Evolutionary conservation across 2,797 vertebrate species (phyloP).

Genomic region (Catharus ustulatus): DNA sequence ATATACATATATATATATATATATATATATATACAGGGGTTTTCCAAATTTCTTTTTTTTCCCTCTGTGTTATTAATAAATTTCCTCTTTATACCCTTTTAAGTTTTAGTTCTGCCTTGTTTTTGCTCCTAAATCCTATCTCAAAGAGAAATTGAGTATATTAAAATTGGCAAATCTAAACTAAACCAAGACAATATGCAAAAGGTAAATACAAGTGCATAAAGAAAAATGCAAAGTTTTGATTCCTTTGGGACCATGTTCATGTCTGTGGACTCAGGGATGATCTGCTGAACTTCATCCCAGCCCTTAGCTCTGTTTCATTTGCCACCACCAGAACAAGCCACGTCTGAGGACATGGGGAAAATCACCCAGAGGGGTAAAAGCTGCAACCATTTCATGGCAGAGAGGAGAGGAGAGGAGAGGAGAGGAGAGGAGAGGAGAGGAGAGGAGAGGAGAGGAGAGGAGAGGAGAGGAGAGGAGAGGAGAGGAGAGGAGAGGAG

Average conservation of each 20-base stretch:
- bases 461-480: background rate
- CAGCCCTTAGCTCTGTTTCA: background rate
- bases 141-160: too few relatives aligned
- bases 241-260: background rate
- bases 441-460: background rate
- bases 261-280: background rate
- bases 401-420: too few relatives aligned
- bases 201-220: background rate
- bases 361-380: background rate
- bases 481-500: too few relatives aligned
- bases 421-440: background rate
- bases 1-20: too few relatives aligned
- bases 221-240: background rate
- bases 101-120: too few relatives aligned
- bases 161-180: too few relatives aligned
- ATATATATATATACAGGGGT: too few relatives aligned
- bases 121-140: too few relatives aligned
- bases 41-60: too few relatives aligned
- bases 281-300: background rate
- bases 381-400: background rate
- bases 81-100: too few relatives aligned
- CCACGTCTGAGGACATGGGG: background rate
- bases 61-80: too few relatives aligned
- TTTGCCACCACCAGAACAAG: background rate
- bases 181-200: too few relatives aligned